phyloP scores from a whole-genome alignment of 1,140 invertebrate species.

The Oppia nitens region DNA sequence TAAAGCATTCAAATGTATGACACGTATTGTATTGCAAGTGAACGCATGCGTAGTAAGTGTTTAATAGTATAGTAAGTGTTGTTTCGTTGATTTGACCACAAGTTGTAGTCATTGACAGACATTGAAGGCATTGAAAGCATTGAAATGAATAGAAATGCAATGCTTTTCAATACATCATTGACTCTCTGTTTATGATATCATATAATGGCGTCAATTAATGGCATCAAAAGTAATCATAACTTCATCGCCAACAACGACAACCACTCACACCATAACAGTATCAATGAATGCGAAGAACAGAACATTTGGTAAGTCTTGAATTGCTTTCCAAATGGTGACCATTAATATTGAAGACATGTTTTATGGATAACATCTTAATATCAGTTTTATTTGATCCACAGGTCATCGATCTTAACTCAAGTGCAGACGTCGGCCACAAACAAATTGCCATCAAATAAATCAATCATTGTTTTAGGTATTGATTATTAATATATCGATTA shows the following conservation, averaged over 20 bases:
- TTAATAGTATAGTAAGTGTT: too few species aligned
- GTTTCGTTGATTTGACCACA: too few species aligned
- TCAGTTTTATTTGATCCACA: constrained; percentile 18
- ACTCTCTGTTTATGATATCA: too few species aligned
- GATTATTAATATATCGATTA: not conserved
- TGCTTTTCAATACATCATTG: too few species aligned
- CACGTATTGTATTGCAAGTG: too few species aligned
- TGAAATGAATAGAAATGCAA: too few species aligned
- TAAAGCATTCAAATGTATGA: too few species aligned
- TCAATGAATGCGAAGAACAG: not conserved
- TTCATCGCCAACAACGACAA: not conserved
- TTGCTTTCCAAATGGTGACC: not conserved
- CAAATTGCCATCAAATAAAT: constrained; percentile 33
- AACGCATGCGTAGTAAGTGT: too few species aligned
- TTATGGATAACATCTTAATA: not conserved
- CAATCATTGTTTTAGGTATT: constrained; percentile 35
- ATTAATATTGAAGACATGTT: not conserved
- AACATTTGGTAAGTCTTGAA: constrained; percentile 5
- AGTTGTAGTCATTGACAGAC: too few species aligned
- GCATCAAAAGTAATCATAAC: constrained; percentile 4
- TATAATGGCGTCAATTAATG: constrained; percentile 1
- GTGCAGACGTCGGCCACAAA: constrained; percentile 34
- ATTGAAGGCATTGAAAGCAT: too few species aligned
- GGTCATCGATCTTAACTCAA: constrained; percentile 35
- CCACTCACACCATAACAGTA: not conserved